Evolutionary conservation across 2,888 invertebrate species (phyloP).

Genomic region (Vanessa cardui): DNA sequence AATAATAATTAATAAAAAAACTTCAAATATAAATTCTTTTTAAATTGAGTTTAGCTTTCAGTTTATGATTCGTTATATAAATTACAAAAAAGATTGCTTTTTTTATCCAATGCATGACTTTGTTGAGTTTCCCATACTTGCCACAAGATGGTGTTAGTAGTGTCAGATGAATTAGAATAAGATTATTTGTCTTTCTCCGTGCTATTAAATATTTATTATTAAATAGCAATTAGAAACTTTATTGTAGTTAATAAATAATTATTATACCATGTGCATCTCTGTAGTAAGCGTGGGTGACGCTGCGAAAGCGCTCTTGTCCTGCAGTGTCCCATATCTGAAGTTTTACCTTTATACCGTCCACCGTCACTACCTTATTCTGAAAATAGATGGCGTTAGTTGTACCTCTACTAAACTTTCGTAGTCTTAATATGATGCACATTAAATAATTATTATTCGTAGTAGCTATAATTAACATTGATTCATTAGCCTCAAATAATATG

Average conservation of each 20-base stretch:
- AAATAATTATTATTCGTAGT: not conserved
- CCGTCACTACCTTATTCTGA: constrained; percentile 92
- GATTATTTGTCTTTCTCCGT: too few relatives aligned
- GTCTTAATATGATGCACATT: not conserved
- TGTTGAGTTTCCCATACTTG: too few relatives aligned
- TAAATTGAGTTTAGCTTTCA: too few relatives aligned
- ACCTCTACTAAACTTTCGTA: not conserved
- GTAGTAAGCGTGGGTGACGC: constrained; percentile 97
- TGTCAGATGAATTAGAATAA: too few relatives aligned
- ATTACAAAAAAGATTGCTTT: too few relatives aligned
- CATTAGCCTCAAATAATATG: constrained; percentile 19
- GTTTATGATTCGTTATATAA: too few relatives aligned
- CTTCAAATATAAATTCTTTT: too few relatives aligned
- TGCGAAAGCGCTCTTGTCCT: constrained; percentile 96
- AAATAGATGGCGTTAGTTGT: constrained; percentile 70
- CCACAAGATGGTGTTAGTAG: too few relatives aligned
- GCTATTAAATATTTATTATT: too few relatives aligned
- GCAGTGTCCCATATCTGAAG: constrained; percentile 98
- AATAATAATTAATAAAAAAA: too few relatives aligned
- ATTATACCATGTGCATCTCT: constrained; percentile 93
- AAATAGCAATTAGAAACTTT: not conserved
- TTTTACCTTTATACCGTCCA: constrained; percentile 93
- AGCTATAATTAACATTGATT: not conserved
- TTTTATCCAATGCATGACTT: too few relatives aligned
- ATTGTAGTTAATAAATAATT: not conserved